Percentiles rank a stretch among this genome's conserved stretches.
Evolutionary conservation across 2,888 invertebrate species (phyloP).

Genomic region (Antheraea yamamai): DNA sequence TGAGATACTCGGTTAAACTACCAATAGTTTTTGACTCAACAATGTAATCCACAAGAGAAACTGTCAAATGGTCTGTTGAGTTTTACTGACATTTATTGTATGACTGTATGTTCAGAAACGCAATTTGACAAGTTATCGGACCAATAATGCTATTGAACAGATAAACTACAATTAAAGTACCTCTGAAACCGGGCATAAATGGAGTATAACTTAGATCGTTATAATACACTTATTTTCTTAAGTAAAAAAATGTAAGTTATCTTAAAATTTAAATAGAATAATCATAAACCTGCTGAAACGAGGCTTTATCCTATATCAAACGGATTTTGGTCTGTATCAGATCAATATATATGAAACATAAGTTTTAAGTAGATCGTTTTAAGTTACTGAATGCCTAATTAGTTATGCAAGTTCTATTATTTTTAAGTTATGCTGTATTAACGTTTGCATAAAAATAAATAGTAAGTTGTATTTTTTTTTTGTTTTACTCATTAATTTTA

Average conservation of each 20-base stretch:
- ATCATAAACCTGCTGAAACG: constrained; percentile 45
- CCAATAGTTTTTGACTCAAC: no score
- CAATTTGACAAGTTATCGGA: no score
- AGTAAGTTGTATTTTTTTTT: constrained; percentile 30
- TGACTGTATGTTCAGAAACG: no score
- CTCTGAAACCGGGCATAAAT: no score
- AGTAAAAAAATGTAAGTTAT: background rate
- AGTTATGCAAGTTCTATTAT: constrained; percentile 10
- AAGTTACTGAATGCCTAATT: constrained; percentile 21
- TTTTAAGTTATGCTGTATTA: constrained; percentile 33
- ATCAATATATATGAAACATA: constrained; percentile 45
- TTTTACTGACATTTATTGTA: no score
- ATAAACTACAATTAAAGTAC: no score
- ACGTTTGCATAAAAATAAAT: constrained; percentile 45
- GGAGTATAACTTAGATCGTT: background rate
- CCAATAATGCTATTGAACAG: no score
- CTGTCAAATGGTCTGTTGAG: no score
- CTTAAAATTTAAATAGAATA: background rate
- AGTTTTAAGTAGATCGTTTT: constrained; percentile 19
- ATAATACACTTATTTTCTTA: background rate
- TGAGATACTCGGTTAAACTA: no score
- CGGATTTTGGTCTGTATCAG: constrained; percentile 74
- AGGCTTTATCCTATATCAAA: constrained; percentile 47
- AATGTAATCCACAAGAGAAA: no score
- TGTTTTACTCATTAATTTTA: constrained; percentile 10